Evolutionary conservation across 2,797 vertebrate species (phyloP).

Genomic region (Uromys caudimaculatus): DNA sequence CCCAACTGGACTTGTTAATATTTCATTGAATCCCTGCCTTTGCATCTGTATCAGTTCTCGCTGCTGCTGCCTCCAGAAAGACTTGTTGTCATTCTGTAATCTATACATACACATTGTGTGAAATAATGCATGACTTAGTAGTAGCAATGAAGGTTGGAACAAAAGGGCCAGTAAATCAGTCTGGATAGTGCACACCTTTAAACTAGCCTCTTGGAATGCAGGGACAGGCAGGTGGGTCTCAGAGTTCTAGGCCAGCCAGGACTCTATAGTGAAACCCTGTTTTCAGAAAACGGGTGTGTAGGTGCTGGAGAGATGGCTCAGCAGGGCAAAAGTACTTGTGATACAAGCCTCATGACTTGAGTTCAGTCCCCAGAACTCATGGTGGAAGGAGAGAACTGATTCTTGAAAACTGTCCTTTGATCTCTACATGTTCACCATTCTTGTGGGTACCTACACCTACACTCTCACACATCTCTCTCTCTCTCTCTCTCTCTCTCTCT

Average conservation of each 20-base stretch:
- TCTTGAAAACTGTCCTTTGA: background rate
- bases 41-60: background rate
- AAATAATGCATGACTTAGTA: background rate
- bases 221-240: background rate
- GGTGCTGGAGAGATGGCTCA: background rate
- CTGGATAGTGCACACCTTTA: background rate
- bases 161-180: background rate
- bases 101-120: background rate
- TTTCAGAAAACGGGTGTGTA: background rate
- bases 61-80: background rate
- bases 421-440: background rate
- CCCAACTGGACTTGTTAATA: background rate
- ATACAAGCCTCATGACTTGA: background rate
- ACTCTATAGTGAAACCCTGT: background rate
- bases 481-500: too few relatives aligned
- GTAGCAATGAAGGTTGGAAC: background rate
- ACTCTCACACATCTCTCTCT: background rate
- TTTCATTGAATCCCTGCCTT: background rate
- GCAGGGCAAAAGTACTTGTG: too few relatives aligned
- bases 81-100: background rate
- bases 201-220: background rate
- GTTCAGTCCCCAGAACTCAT: background rate
- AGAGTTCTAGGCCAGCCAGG: background rate
- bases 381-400: background rate
- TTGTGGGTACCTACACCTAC: background rate